Conservation (phyloP, 2,888 invertebrate species). For the Agrilus mali region DNA sequence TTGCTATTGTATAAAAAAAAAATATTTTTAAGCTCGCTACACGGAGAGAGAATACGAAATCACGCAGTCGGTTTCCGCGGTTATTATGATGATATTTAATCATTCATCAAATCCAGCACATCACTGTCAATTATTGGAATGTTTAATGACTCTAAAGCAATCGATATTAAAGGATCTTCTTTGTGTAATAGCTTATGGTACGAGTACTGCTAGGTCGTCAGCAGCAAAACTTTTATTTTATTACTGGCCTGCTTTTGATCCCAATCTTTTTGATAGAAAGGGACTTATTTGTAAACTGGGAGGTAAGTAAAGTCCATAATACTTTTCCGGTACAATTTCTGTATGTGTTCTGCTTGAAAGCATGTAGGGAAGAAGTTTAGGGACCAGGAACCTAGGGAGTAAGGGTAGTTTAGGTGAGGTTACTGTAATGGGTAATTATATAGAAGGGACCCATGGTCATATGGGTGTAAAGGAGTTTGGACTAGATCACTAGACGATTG, state of each 20-base stretch:
- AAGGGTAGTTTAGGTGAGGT: too few relatives aligned
- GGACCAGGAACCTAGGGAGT: too few relatives aligned
- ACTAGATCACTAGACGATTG: too few relatives aligned
- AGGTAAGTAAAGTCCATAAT: constrained; percentile 52
- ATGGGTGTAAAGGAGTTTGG: too few relatives aligned
- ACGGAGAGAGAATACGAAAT: constrained; percentile 65
- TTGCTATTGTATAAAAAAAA: neutral
- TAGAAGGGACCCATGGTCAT: too few relatives aligned
- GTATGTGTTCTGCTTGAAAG: too few relatives aligned
- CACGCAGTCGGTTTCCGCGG: constrained; percentile 78
- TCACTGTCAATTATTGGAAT: constrained; percentile 93
- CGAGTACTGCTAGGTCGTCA: constrained; percentile 82
- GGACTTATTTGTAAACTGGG: constrained; percentile 78
- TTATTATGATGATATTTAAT: constrained; percentile 96
- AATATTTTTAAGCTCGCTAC: constrained; percentile 45
- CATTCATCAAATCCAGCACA: constrained; percentile 90
- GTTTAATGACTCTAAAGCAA: constrained; percentile 87
- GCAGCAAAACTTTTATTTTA: constrained; percentile 95
- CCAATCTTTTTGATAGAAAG: constrained; percentile 81
- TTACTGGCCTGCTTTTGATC: constrained; percentile 98
- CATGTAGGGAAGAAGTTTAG: too few relatives aligned
- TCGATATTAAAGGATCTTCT: constrained; percentile 86
- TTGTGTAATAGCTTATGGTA: constrained; percentile 93
- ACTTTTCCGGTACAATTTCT: too few relatives aligned
- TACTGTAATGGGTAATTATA: too few relatives aligned